phyloP scores from a whole-genome alignment of 2,888 invertebrate genomes.

The Nematopogon swammerdamellus region DNA sequence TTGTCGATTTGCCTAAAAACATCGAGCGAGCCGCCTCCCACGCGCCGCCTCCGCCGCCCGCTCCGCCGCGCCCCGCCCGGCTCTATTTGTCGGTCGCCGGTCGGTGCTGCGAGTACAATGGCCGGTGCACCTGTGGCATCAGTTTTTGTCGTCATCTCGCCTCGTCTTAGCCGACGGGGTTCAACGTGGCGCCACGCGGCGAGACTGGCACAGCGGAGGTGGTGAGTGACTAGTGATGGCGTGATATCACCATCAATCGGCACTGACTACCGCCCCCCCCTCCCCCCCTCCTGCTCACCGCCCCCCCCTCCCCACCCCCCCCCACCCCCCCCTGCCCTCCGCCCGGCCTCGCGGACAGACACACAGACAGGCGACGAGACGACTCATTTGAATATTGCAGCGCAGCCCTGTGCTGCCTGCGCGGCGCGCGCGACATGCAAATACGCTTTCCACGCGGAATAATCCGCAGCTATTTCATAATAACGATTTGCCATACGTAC shows the following conservation, averaged over 20 bases:
- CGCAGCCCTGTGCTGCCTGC: too few species aligned
- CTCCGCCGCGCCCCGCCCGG: too few species aligned
- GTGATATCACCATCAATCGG: background rate
- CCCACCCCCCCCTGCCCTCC: slow-evolving; percentile 6
- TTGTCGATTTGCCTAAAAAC: too few species aligned
- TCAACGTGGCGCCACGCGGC: background rate
- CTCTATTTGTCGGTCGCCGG: too few species aligned
- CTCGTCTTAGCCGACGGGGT: too few species aligned
- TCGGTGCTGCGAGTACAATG: too few species aligned
- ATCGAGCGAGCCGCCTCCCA: too few species aligned
- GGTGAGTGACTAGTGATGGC: background rate
- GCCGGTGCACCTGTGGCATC: too few species aligned
- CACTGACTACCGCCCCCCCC: slow-evolving; percentile 10
- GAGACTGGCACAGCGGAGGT: background rate
- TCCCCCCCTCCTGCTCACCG: too few species aligned
- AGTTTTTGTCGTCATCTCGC: too few species aligned
- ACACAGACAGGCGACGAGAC: background rate
- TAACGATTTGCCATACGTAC: background rate
- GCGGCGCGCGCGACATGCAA: background rate
- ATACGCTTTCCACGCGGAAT: background rate
- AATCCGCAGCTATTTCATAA: background rate
- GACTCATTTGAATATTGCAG: background rate
- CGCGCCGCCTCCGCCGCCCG: too few species aligned
- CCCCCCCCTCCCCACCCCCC: slow-evolving; percentile 12
- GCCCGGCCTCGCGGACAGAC: background rate